Conservation (phyloP, 2,888 invertebrate genomes). For the Drosophila mulleri region DNA sequence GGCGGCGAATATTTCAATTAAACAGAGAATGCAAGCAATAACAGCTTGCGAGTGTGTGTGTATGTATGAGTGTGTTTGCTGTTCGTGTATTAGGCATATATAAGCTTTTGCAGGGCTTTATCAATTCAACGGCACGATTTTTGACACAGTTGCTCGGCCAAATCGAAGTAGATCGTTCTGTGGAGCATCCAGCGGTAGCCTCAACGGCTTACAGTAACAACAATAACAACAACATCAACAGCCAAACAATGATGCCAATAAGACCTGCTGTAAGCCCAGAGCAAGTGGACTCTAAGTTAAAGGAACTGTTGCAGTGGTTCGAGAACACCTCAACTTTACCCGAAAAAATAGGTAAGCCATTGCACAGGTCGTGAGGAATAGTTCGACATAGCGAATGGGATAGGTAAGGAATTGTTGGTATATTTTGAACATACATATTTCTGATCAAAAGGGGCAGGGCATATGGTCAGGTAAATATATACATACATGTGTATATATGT, state of each 20-base stretch:
- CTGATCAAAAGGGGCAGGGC: not conserved
- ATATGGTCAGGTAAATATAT: constrained; percentile 6
- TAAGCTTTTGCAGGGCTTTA: constrained; percentile 64
- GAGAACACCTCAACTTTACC: constrained; percentile 72
- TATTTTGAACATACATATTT: not conserved
- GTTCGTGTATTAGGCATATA: constrained; percentile 18
- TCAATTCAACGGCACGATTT: constrained; percentile 55
- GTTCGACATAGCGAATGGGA: constrained; percentile 9
- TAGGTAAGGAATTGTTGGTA: constrained; percentile 18
- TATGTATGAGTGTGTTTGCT: not conserved
- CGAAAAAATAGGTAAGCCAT: constrained; percentile 71
- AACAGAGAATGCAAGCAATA: constrained; percentile 1
- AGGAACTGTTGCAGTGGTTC: constrained; percentile 71
- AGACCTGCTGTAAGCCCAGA: constrained; percentile 5
- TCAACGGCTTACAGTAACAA: constrained; percentile 2
- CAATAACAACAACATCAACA: constrained; percentile 6
- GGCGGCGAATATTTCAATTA: constrained; percentile 20
- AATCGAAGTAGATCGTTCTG: constrained; percentile 34
- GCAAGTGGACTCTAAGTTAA: constrained; percentile 52
- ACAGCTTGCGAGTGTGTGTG: not conserved
- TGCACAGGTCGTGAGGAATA: not conserved
- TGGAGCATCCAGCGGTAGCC: constrained; percentile 1
- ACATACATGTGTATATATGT: not conserved
- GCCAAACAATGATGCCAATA: constrained; percentile 20
- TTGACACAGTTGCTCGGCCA: constrained; percentile 35